Evolutionary conservation across 1,140 invertebrate species (phyloP).

Genomic region (Heterodera schachtii): DNA sequence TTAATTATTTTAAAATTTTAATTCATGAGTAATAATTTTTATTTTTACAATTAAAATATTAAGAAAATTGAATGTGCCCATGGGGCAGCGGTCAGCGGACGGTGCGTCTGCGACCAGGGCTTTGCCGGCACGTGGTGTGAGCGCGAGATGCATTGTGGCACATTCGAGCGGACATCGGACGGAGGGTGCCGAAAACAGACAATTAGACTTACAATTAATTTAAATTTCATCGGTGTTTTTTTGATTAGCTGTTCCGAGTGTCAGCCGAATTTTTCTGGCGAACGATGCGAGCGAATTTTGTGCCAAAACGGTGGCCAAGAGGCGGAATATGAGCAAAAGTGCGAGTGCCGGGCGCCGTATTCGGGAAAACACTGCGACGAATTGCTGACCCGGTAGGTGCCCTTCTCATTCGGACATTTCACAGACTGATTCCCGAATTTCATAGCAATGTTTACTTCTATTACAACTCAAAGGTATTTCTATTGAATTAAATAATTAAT

Average conservation of each 20-base stretch:
- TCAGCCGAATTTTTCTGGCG: conserved; percentile 43
- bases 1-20: neutral
- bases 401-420: no score
- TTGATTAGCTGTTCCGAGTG: conserved; percentile 48
- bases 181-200: conserved; percentile 38
- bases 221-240: neutral
- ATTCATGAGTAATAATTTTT: neutral
- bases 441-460: conserved; percentile 48
- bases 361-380: conserved; percentile 49
- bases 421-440: neutral
- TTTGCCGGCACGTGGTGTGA: conserved; percentile 56
- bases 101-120: conserved; percentile 43
- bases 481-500: no score
- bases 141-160: conserved; percentile 44
- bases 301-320: conserved; percentile 49
- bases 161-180: conserved; percentile 48
- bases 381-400: conserved; percentile 36
- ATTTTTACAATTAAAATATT: neutral
- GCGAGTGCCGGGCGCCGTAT: conserved; percentile 49
- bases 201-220: neutral
- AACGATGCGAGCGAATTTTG: conserved; percentile 44
- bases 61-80: conserved; percentile 28
- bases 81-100: conserved; percentile 38
- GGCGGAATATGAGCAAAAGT: conserved; percentile 36
- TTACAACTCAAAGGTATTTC: conserved; percentile 50